These are phyloP conservation scores for Ephydatia muelleri DNA, from an alignment of 37 sponge, comb jelly and placozoan species.

Conservation along the genomic window DNA sequence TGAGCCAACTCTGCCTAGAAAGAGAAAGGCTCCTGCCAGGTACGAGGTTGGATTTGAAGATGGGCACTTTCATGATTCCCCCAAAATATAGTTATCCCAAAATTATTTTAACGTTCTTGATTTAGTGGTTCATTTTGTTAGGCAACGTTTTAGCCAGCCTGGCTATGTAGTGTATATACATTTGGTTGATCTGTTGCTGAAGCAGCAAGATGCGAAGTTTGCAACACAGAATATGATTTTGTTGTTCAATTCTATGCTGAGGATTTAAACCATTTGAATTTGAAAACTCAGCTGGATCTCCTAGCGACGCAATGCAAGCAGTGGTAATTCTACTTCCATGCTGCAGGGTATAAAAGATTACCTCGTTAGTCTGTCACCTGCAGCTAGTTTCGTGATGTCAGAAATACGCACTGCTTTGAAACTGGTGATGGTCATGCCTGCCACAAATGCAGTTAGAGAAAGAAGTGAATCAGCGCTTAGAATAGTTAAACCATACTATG, in stretches of 20 bases:
- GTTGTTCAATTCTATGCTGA: conserved; percentile 28
- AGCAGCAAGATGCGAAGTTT: conserved; percentile 15
- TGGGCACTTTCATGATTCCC: neutral
- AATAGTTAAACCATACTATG: conserved; percentile 44
- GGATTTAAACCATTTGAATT: conserved; percentile 2
- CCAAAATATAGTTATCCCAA: conserved; percentile 5
- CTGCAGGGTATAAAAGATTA: conserved; percentile 15
- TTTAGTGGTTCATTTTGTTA: conserved; percentile 4
- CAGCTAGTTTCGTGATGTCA: conserved; percentile 20
- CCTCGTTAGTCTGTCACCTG: conserved; percentile 26
- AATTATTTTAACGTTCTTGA: conserved; percentile 44
- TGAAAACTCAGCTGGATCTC: conserved; percentile 18
- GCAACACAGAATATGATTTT: conserved; percentile 3
- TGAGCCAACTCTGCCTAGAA: conserved; percentile 43
- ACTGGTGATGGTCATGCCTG: conserved; percentile 56
- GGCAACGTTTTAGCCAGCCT: conserved; percentile 26
- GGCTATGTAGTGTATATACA: conserved; percentile 17
- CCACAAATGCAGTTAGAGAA: conserved; percentile 55
- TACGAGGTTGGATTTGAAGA: conserved; percentile 32
- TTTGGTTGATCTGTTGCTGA: conserved; percentile 29
- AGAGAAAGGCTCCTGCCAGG: conserved; percentile 34
- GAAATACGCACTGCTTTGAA: conserved; percentile 39
- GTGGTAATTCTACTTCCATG: neutral
- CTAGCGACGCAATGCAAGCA: neutral
- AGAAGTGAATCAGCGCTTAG: conserved; percentile 46